phyloP scores from a whole-genome alignment of 2,888 invertebrate species.

The Caenorhabditis becei region DNA sequence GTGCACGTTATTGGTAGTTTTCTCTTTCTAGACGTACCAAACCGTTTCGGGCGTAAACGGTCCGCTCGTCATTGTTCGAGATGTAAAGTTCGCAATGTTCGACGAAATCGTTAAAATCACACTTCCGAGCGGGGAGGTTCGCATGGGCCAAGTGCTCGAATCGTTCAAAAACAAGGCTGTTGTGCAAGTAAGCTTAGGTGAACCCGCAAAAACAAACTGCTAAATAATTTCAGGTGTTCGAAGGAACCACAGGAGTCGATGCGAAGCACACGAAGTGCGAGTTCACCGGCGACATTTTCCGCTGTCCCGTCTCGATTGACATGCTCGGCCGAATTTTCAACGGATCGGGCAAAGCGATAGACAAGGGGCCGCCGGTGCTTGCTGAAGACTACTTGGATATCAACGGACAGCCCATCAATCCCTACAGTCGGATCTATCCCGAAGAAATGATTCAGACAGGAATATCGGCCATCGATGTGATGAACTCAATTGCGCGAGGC shows the following conservation, averaged over 20 bases:
- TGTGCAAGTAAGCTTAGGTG: slow-evolving; percentile 85
- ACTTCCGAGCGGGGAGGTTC: slow-evolving; percentile 93
- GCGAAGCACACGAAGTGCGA: slow-evolving; percentile 98
- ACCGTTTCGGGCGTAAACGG: slow-evolving; percentile 99
- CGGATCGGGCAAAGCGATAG: slow-evolving; percentile 99
- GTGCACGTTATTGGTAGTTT: neutral
- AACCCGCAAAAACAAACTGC: too few species aligned
- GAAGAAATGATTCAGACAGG: slow-evolving; percentile 99
- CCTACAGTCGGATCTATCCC: slow-evolving; percentile 99
- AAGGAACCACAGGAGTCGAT: slow-evolving; percentile 98
- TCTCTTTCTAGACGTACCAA: slow-evolving; percentile 86
- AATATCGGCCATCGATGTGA: slow-evolving; percentile 98
- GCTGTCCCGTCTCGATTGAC: slow-evolving; percentile 98
- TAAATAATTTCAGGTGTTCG: slow-evolving; percentile 91
- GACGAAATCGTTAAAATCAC: slow-evolving; percentile 97
- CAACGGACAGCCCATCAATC: slow-evolving; percentile 98
- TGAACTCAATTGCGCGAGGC: slow-evolving; percentile 99
- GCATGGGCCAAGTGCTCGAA: slow-evolving; percentile 96
- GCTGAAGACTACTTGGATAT: slow-evolving; percentile 99
- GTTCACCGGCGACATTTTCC: slow-evolving; percentile 97
- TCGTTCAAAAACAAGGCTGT: slow-evolving; percentile 98
- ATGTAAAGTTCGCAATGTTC: slow-evolving; percentile 99
- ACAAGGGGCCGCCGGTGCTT: slow-evolving; percentile 93
- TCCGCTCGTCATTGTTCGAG: slow-evolving; percentile 97
- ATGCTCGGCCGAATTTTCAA: slow-evolving; percentile 99